These are phyloP conservation scores for Lophius piscatorius DNA, from an alignment of 2,113 vertebrate species.

Conservation along the genomic window DNA sequence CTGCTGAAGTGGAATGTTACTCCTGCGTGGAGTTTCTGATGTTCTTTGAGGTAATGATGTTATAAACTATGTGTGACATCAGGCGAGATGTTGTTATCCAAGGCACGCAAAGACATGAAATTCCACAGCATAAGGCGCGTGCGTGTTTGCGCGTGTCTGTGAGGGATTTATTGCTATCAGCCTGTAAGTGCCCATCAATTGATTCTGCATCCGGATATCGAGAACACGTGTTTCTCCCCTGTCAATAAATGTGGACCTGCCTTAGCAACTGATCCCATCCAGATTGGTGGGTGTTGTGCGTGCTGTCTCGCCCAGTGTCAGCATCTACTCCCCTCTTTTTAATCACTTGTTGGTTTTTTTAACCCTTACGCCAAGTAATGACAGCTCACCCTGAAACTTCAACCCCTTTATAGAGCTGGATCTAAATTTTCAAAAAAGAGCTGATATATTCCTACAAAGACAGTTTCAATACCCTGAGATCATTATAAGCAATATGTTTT, in stretches of 20 bases:
- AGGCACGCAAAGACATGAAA: constrained; percentile 17
- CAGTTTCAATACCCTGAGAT: not conserved
- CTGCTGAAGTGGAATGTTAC: not conserved
- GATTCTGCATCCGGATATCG: not conserved
- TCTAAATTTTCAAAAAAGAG: constrained; percentile 11
- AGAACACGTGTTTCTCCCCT: too few species aligned
- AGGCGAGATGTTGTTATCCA: not conserved
- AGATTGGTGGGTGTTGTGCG: constrained; percentile 5
- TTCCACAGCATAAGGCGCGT: constrained; percentile 50
- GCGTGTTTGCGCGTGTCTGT: not conserved
- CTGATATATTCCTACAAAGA: not conserved
- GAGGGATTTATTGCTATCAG: not conserved
- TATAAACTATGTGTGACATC: constrained; percentile 44
- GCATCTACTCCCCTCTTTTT: not conserved
- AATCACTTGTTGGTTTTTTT: constrained; percentile 43
- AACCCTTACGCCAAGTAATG: constrained; percentile 30
- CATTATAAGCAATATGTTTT: not conserved
- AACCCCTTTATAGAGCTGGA: too few species aligned
- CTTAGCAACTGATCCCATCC: constrained; percentile 16
- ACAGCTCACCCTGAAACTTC: not conserved
- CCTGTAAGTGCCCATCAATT: not conserved
- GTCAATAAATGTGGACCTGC: not conserved
- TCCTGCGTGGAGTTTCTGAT: not conserved
- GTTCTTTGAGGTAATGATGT: constrained; percentile 12
- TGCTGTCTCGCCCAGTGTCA: constrained; percentile 27